Base-by-base conservation (phyloP, 2,888 invertebrate genomes). In the Limenitis camilla region DNA sequence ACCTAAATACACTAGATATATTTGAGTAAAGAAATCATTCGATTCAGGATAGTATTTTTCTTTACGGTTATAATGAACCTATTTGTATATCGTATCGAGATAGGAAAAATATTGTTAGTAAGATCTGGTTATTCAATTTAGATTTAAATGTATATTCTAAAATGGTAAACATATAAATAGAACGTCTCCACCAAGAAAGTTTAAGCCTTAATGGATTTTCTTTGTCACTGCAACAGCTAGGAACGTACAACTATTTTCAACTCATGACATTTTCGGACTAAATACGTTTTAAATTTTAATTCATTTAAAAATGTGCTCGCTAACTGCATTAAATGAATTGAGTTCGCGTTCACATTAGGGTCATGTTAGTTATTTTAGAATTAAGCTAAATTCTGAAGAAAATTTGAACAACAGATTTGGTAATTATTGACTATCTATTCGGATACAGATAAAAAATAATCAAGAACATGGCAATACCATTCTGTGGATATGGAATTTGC, bases 141-240 rank as follows among this genome's bases (percentile, higher is more conserved):
- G 43, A 44, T n/a, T 41, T 42, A 40, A 51, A 40, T 43, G 42
- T 44, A 49, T 55, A 52, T 54, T 49, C 42, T 38, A 30, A 40
- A 43, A 42, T 49, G 39, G 43, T 46, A 33, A 40, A 35, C 42
- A 54, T 58, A 54, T 47, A 53, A 55, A 59, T 58, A 54, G 51
- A 55, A 56, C 59, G 47, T 55, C 41, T 54, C 53, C 41, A 39
- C 52, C 52, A 45, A 51, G 58, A 61, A 61, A 58, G 54, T 56
- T 53, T 52, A 41, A 49, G 40, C 40, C 49, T 55, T 57, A 57
- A 57, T 57, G 57, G 52, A 52, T 57, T 55, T 57, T 52, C 52
- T 57, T 57, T 57, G 57, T 57, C 52, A 49, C 42, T 40, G 49
- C 56, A 28, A 53, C 49, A 43, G 54, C 52, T 40, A 42, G 47